Percentiles rank a stretch among this genome's conserved stretches.
Evolutionary conservation across 2,797 vertebrate genomes (phyloP).

Genomic region (Onychomys torridus): DNA sequence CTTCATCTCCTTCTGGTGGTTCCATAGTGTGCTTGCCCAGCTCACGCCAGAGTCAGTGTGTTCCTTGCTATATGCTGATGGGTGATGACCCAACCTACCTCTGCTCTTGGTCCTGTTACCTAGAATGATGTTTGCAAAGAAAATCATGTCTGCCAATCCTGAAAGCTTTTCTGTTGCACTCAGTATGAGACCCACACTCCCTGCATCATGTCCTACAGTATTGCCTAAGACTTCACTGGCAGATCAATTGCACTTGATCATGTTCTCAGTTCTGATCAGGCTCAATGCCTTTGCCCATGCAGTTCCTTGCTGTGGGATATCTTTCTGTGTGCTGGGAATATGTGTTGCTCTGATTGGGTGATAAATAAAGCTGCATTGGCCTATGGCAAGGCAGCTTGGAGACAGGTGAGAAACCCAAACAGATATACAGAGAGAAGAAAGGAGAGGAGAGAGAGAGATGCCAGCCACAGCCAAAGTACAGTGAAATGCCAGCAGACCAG

Average conservation of each 20-base stretch:
- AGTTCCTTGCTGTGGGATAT: no score
- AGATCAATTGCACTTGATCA: background rate
- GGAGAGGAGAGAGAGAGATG: no score
- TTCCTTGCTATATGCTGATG: background rate
- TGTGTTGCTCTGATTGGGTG: no score
- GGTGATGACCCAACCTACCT: background rate
- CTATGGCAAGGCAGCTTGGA: no score
- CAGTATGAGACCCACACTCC: background rate
- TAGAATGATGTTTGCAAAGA: constrained; percentile 12
- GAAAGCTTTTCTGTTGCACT: background rate
- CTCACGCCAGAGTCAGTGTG: background rate
- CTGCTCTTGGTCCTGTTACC: background rate
- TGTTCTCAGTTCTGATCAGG: background rate
- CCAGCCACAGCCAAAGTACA: no score
- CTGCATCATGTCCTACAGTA: background rate
- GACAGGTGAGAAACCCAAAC: no score
- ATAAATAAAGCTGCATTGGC: no score
- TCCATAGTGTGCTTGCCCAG: background rate
- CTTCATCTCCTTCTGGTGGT: background rate
- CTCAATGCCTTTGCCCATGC: background rate
- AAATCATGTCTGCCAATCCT: background rate
- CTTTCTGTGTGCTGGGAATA: no score
- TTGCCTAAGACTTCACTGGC: background rate
- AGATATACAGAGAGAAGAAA: no score
- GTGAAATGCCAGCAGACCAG: no score